Conservation (phyloP, 2,888 invertebrate genomes). For the Cephus pygmeus region DNA sequence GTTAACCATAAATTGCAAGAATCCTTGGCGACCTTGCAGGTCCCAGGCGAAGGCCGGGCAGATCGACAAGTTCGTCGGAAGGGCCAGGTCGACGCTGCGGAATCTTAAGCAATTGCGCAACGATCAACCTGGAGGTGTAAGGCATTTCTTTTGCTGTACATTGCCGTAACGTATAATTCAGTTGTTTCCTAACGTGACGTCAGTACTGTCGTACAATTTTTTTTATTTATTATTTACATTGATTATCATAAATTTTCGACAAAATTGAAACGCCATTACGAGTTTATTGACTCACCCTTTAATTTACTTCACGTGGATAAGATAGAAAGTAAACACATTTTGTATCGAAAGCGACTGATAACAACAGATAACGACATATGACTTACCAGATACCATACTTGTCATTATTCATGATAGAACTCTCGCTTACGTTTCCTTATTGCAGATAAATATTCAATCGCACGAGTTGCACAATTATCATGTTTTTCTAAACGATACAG, state of each 20-base stretch:
- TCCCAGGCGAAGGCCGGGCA: conserved; percentile 45
- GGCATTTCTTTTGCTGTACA: neutral
- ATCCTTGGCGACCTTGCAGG: conserved; percentile 34
- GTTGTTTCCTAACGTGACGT: neutral
- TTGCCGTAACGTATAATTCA: neutral
- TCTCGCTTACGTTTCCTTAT: neutral
- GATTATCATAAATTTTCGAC: neutral
- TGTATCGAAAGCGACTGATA: neutral
- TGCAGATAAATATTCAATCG: neutral
- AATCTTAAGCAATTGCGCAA: conserved; percentile 48
- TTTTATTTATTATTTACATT: neutral
- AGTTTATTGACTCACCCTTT: neutral
- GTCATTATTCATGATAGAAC: neutral
- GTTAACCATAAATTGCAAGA: neutral
- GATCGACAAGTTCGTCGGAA: conserved; percentile 48
- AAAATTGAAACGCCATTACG: neutral
- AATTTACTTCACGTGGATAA: neutral
- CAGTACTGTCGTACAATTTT: neutral
- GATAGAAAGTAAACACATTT: neutral
- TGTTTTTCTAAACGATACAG: neutral
- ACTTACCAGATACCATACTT: neutral
- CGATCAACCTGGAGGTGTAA: conserved; percentile 59
- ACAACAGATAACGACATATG: neutral
- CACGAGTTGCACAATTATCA: neutral
- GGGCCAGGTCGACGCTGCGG: conserved; percentile 43